These are phyloP conservation scores for Colostygia pectinataria DNA, from an alignment of 2,888 invertebrate genomes.

Conservation along the genomic window DNA sequence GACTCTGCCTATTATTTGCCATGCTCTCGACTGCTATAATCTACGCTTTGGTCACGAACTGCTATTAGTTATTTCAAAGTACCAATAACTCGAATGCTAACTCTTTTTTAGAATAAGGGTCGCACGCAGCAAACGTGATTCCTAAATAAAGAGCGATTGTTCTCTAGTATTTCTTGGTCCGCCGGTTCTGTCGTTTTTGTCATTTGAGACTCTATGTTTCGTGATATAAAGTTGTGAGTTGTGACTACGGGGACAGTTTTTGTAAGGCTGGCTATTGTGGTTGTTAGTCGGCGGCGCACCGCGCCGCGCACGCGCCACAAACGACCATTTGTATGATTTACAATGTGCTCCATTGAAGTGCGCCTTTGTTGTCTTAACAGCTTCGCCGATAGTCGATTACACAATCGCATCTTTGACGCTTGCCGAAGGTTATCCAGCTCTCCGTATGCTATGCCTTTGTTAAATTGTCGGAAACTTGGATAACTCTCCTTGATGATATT, in stretches of 20 bases:
- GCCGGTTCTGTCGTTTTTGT: conserved; percentile 32
- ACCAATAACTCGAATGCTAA: conserved; percentile 30
- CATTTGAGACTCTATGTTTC: conserved; percentile 41
- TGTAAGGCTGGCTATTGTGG: conserved; percentile 43
- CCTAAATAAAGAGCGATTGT: conserved; percentile 59
- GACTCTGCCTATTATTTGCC: background rate
- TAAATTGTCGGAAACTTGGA: conserved; percentile 20
- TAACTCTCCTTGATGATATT: conserved; percentile 52
- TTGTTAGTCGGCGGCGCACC: conserved; percentile 54
- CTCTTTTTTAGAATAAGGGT: conserved; percentile 47
- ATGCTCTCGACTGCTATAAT: conserved; percentile 29
- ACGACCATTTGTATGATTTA: conserved; percentile 74
- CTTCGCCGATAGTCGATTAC: conserved; percentile 53
- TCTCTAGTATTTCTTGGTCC: conserved; percentile 46
- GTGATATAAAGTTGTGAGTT: conserved; percentile 42
- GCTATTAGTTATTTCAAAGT: conserved; percentile 32
- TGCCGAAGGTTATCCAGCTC: conserved; percentile 63
- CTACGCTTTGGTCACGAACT: conserved; percentile 41
- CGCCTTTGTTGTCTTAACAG: conserved; percentile 69
- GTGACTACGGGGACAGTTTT: conserved; percentile 36
- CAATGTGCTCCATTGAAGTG: conserved; percentile 63
- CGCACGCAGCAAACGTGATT: conserved; percentile 53
- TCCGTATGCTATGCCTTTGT: conserved; percentile 32
- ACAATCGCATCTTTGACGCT: conserved; percentile 66
- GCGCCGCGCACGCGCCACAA: conserved; percentile 73